A percentile compares a stretch with the other conserved stretches of the same genome.
phyloP scores from a whole-genome alignment of 2,113 vertebrate genomes.

The Platysternon megacephalum region DNA sequence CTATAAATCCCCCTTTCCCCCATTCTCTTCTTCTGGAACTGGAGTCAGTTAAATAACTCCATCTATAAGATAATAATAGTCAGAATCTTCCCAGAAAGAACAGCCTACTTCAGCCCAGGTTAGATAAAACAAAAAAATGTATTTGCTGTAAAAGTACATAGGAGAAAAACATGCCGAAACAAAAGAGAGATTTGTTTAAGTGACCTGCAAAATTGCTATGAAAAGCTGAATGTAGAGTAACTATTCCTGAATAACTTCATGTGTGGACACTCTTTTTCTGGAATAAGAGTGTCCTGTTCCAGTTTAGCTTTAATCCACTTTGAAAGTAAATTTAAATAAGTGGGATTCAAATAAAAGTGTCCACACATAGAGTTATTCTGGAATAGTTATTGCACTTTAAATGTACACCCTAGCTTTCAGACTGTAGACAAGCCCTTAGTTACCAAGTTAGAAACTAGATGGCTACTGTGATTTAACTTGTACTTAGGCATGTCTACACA shows the following conservation, averaged over 20 bases:
- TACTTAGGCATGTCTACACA: background rate
- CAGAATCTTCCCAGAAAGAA: background rate
- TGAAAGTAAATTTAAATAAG: slow-evolving; percentile 34
- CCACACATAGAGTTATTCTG: background rate
- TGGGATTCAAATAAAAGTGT: background rate
- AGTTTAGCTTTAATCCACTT: background rate
- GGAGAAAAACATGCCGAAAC: background rate
- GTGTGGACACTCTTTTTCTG: background rate
- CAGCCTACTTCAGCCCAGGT: background rate
- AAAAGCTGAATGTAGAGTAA: background rate
- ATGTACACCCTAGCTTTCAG: slow-evolving; percentile 35
- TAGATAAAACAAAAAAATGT: background rate
- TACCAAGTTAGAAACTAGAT: background rate
- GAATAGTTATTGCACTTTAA: slow-evolving; percentile 42
- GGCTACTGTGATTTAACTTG: background rate
- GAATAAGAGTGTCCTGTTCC: background rate
- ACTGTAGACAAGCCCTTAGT: slow-evolving; percentile 10
- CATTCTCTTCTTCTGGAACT: background rate
- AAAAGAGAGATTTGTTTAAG: background rate
- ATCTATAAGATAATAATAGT: background rate
- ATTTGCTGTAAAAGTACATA: background rate
- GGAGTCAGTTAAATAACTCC: background rate
- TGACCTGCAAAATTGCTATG: background rate
- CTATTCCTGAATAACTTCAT: background rate
- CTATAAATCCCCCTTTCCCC: background rate